Base-by-base conservation (phyloP, 2,797 vertebrate species). In the Thunnus albacares region DNA sequence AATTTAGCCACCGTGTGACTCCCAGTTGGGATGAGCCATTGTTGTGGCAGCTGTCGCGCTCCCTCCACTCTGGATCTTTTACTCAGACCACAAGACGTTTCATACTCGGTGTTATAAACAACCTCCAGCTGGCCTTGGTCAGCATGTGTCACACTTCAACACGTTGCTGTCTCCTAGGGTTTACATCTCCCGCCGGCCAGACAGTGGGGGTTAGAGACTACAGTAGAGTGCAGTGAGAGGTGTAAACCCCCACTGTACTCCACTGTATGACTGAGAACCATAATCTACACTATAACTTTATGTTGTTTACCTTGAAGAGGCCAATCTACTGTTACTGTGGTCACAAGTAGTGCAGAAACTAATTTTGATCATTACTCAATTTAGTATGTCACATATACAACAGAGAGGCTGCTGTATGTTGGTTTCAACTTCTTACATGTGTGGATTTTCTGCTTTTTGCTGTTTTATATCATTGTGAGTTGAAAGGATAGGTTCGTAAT, bases 41-140 rank as follows among this genome's bases (percentile, higher is more conserved):
- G 89, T 91, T 80, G 20, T 8, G 70, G 82, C 89, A 92, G 87
- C 90, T 92, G 89, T 38, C 85, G 53, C 59, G 58, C 66, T 62
- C 59, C 79, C 60, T 56, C 84, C 77, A 75, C 51, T 47, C 58
- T 60, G 58, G 61, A 47, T 81, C 67, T 75, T 58, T 83, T 52
- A 81, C 68, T 74, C 11, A 17, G 55, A 5, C 60, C 69, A 56
- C 53, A 76, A 75, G 68, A 79, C 35, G 17, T 55, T 60, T 78
- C 68, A 68, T 88, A 78, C 79, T 66, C 59, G 41, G 28, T 53
- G 82, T 83, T 95, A 94, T 87, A 95, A 95, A 95, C 95, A 95
- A 81, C 93, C 81, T 71, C 63, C 94, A 93, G 93, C 92, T 95
- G 90, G 77, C 80, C 76, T 4, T 56, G 56, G 77, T 79, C 81